These are phyloP conservation scores for Lutraria rhynchaena DNA, from an alignment of 1,140 invertebrate species.

Conservation along the genomic window DNA sequence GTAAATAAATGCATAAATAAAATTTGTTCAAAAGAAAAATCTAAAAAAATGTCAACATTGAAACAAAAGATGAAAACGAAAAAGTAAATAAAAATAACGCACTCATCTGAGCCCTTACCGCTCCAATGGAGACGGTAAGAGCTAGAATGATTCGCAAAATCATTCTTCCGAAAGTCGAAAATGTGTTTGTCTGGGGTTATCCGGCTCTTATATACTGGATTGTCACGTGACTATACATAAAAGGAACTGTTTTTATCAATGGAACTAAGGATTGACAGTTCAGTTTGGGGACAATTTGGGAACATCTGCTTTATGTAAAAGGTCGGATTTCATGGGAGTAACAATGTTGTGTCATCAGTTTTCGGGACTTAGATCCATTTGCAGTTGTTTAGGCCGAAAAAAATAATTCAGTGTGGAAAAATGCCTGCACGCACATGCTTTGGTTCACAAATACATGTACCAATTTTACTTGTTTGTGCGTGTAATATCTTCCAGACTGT, in stretches of 20 bases:
- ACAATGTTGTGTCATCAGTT: background rate
- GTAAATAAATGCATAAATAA: too few relatives aligned
- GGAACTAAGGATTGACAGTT: background rate
- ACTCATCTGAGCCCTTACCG: constrained; percentile 46
- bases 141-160: constrained; percentile 30
- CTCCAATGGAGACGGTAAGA: constrained; percentile 41
- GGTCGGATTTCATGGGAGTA: background rate
- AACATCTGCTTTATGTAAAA: background rate
- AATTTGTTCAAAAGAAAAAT: too few relatives aligned
- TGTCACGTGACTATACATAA: background rate
- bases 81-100: background rate
- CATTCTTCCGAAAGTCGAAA: constrained; percentile 39
- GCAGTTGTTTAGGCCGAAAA: background rate
- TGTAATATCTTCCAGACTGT: too few relatives aligned
- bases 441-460: too few relatives aligned
- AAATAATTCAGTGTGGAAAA: too few relatives aligned
- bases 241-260: background rate
- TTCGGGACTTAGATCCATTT: background rate
- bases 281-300: background rate
- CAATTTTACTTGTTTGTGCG: too few relatives aligned
- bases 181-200: background rate
- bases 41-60: background rate
- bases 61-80: background rate
- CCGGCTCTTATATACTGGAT: constrained; percentile 29
- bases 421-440: too few relatives aligned